A percentile compares a stretch with the other conserved stretches of the same genome.
Evolutionary conservation across 2,797 vertebrate species (phyloP).

Genomic region (Neopelma chrysocephalum): DNA sequence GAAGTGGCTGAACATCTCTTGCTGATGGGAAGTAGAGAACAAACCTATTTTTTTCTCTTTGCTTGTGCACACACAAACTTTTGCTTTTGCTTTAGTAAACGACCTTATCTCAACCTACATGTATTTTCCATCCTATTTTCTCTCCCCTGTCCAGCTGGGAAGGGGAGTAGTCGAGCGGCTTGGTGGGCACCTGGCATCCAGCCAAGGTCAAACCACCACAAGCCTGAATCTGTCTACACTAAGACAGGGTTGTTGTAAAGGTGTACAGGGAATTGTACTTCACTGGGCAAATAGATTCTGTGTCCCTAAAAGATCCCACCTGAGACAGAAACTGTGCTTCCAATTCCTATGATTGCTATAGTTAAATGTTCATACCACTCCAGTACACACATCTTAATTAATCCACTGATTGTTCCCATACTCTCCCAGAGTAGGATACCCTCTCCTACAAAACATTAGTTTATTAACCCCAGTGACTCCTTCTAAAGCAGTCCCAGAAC

Average conservation of each 20-base stretch:
- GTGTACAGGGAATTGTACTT: background rate
- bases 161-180: background rate
- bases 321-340: background rate
- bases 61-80: background rate
- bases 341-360: background rate
- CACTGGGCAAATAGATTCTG: background rate
- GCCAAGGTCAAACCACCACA: background rate
- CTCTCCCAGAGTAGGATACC: conserved; percentile 11
- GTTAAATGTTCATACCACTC: background rate
- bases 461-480: conserved; percentile 38
- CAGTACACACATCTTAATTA: conserved; percentile 43
- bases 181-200: background rate
- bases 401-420: conserved; percentile 14
- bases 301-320: background rate
- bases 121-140: background rate
- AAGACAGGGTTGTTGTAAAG: background rate
- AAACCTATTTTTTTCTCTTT: background rate
- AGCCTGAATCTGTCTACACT: background rate
- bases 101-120: background rate
- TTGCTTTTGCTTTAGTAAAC: background rate
- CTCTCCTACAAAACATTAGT: conserved; percentile 15
- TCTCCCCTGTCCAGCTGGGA: background rate
- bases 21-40: background rate
- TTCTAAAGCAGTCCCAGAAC: conserved; percentile 12
- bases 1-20: background rate